Conservation (phyloP, 2,113 vertebrate genomes). For the Myocastor coypus region DNA sequence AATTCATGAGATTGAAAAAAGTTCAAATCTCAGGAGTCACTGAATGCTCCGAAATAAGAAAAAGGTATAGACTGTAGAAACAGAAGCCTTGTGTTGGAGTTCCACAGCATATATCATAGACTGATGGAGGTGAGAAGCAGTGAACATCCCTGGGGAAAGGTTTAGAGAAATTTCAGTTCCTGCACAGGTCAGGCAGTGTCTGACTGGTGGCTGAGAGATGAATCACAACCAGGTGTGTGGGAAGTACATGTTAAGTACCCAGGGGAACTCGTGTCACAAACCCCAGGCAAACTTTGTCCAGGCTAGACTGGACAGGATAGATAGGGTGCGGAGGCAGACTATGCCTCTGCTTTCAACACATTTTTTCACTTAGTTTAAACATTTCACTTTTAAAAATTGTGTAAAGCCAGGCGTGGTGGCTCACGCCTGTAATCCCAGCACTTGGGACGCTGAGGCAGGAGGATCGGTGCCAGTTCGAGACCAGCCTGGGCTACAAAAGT, state of each 20-base stretch:
- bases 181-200: neutral
- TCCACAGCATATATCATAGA: neutral
- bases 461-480: too few relatives aligned
- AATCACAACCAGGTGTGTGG: neutral
- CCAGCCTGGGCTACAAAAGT: too few relatives aligned
- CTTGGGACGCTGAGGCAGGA: too few relatives aligned
- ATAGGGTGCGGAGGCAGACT: neutral
- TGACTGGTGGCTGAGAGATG: neutral
- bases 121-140: neutral
- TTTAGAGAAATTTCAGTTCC: neutral
- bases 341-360: neutral
- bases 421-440: too few relatives aligned
- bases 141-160: neutral
- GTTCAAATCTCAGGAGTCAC: neutral
- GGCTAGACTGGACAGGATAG: neutral
- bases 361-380: neutral
- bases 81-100: neutral
- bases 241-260: neutral
- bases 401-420: too few relatives aligned
- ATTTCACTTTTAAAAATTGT: neutral
- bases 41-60: neutral
- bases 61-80: neutral
- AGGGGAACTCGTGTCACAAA: neutral
- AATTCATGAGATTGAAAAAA: neutral
- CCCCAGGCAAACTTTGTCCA: neutral